phyloP scores from a whole-genome alignment of 1,140 invertebrate genomes.

The Argopecten irradians region DNA sequence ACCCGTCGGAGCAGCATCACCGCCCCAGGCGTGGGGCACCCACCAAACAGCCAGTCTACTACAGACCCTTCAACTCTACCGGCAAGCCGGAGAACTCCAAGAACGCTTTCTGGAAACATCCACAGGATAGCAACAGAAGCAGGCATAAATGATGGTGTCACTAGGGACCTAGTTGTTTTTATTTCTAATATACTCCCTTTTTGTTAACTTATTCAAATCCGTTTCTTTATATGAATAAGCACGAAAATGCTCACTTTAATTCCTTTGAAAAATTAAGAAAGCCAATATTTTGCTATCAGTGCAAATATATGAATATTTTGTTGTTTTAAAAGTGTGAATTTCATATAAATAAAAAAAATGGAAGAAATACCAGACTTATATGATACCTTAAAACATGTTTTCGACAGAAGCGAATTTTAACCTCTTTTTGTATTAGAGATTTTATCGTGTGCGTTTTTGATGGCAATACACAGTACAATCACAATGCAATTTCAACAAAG shows the following conservation, averaged over 20 bases:
- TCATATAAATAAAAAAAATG: too few species aligned
- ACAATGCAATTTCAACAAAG: too few species aligned
- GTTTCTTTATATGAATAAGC: not conserved
- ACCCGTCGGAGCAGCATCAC: slow-evolving; percentile 29
- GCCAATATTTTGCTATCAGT: not conserved
- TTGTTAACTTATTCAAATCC: not conserved
- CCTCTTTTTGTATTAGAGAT: too few species aligned
- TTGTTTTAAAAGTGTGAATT: too few species aligned
- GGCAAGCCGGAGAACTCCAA: slow-evolving; percentile 60
- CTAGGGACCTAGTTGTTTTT: too few species aligned
- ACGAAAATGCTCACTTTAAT: not conserved
- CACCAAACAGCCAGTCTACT: slow-evolving; percentile 38
- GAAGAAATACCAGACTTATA: too few species aligned
- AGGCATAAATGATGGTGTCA: not conserved
- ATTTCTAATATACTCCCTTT: not conserved
- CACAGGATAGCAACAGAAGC: slow-evolving; percentile 35
- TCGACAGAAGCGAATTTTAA: too few species aligned
- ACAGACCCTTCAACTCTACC: slow-evolving; percentile 54
- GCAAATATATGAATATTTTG: too few species aligned
- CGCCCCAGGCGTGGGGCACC: slow-evolving; percentile 17
- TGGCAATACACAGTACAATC: too few species aligned
- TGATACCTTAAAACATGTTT: too few species aligned
- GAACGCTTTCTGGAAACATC: slow-evolving; percentile 53
- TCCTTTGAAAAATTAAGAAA: not conserved
- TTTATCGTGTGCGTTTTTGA: too few species aligned